Conservation (phyloP, 2,797 vertebrate species). For the Danio jaintianensis region DNA sequence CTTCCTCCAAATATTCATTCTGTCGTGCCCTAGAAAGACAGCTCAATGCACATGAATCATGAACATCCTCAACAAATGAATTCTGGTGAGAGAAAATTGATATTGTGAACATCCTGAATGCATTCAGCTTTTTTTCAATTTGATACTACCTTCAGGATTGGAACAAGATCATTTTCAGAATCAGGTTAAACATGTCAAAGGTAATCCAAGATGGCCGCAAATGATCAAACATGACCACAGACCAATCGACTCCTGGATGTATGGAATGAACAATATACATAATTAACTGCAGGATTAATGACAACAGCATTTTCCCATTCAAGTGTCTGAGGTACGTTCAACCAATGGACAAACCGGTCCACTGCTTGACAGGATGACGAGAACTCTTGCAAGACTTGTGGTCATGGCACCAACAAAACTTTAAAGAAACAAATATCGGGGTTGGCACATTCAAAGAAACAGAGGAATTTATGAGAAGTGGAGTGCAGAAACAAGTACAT, state of each 20-base stretch:
- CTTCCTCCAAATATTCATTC: not conserved
- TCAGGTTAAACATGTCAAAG: not conserved
- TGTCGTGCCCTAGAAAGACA: not conserved
- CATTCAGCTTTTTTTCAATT: not conserved
- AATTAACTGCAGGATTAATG: slow-evolving; percentile 12
- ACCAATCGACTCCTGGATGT: not conserved
- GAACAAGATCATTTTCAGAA: slow-evolving; percentile 1
- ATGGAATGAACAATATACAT: slow-evolving; percentile 22
- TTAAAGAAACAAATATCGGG: slow-evolving; percentile 52
- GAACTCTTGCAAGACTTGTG: slow-evolving; percentile 30
- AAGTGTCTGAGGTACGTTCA: slow-evolving; percentile 42
- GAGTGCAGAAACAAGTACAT: slow-evolving; percentile 17
- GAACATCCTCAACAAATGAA: slow-evolving; percentile 13
- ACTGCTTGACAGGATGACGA: slow-evolving; percentile 12
- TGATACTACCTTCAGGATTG: not conserved
- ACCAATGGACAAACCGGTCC: slow-evolving; percentile 20
- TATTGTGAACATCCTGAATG: not conserved
- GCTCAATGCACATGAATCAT: slow-evolving; percentile 7
- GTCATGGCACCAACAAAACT: slow-evolving; percentile 36
- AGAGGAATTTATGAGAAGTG: slow-evolving; percentile 1
- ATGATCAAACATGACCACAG: slow-evolving; percentile 3
- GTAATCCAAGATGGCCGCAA: slow-evolving; percentile 8
- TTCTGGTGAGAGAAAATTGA: not conserved
- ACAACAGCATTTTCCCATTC: not conserved
- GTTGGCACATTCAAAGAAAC: slow-evolving; percentile 38